These are phyloP conservation scores for Epinephelus coioides DNA, from an alignment of 2,797 vertebrate species.

Conservation along the genomic window DNA sequence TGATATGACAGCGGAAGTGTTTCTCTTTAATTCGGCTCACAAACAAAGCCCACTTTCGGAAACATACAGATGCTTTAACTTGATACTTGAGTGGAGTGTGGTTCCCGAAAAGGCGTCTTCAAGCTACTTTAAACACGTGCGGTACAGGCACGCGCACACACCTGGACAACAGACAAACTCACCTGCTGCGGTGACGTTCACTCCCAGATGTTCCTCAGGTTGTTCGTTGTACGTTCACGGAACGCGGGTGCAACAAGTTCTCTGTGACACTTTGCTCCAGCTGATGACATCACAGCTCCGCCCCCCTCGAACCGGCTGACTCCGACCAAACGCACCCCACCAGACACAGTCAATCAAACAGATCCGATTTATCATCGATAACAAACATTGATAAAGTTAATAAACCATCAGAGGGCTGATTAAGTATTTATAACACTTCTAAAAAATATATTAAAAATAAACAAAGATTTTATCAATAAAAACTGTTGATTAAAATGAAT, in stretches of 20 bases:
- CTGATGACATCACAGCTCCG: background rate
- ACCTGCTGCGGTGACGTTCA: background rate
- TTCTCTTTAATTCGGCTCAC: background rate
- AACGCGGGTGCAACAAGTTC: no score
- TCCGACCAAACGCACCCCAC: background rate
- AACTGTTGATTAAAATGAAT: no score
- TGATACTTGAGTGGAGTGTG: background rate
- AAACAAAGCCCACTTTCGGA: background rate
- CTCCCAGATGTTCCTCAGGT: no score
- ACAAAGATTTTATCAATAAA: background rate
- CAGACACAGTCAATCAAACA: background rate
- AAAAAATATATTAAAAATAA: background rate
- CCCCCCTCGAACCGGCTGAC: background rate
- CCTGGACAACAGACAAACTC: background rate
- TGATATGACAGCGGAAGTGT: rapidly evolving
- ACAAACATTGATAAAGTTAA: background rate
- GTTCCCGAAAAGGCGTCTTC: background rate
- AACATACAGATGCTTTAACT: background rate
- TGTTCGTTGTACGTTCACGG: no score
- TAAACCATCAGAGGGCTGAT: no score
- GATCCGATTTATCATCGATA: background rate
- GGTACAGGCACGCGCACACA: background rate
- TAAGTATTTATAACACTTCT: no score
- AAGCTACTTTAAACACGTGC: background rate
- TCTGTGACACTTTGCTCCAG: background rate